Base-by-base conservation (phyloP, 2,888 invertebrate genomes). In the Dicycla oo region DNA sequence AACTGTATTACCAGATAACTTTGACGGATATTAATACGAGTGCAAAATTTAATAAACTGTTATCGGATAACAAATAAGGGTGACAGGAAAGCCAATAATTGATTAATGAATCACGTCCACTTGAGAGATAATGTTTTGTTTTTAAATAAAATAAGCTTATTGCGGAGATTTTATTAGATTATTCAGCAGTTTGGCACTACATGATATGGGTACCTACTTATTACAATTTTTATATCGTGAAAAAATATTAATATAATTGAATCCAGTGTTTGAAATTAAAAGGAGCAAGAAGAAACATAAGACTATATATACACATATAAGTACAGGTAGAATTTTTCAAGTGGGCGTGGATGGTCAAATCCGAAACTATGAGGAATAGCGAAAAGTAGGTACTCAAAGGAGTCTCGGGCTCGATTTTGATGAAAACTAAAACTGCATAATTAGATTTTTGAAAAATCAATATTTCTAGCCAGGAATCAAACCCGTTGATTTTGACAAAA, bases 41-140 rank as follows among this genome's bases (percentile, higher is more conserved):
- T 89, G 87, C 90, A 89, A 92, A 94, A 93, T 93, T 94, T 94
- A 95, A 94, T 95, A 94, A 93, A 91, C 89, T 88, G 81, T 91
- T 95, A 95, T 95, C 95, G 83, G 83, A 90, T 86, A 90, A 86
- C 90, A 91, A 92, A 93, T 90, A 91, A 89, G 88, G 88, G 91
- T 88, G 89, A 88, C 88, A 86, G 86, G 83, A 85, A 87, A 90
- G 87, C 87, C 89, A 92, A 91, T 92, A 91, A 93, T 92, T 91
- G 89, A 89, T 90, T 89, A 92, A 91, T 92, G 88, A 91, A 92
- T 90, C 88, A 89, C 83, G 86, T 83, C 82, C 90, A 93, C 93
- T 93, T 86, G 79, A 91, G 73, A 85, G 86, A 89, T 87, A 86
- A 73, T 83, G 68, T 82, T 73, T 63, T 43, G 73, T 73, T 80